Evolutionary conservation across 2,797 vertebrate genomes (phyloP), one percentile per base, ranked within the genome.

Genomic region (Eulemur rubriventer): DNA sequence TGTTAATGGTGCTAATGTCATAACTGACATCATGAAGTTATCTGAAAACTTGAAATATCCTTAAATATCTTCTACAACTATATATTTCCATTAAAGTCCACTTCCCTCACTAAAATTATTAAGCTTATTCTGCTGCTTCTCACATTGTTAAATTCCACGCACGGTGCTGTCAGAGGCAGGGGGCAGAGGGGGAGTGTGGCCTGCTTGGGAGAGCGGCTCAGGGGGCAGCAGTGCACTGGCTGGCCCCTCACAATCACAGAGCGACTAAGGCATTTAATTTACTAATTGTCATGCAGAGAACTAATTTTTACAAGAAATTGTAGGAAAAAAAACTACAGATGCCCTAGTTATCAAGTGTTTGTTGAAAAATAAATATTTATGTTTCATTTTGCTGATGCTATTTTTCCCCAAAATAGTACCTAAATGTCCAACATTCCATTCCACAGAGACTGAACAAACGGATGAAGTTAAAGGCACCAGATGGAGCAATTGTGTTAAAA

Each of bases 161-260:
- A 9, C 24, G 50, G n/a, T 3, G 20, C 2, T 10, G 20, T 35
- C 3, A 24, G 24, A 30, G 12, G 2, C 20, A n/a, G 2, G 3
- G 33, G n/a, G 18, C 12, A 48, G 24, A 48, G 24, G 73, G 4
- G 16, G 41, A 78, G 10, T 0, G 26, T 11, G 8, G 14, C 3
- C 30, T 65, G 35, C 13, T 33, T 33, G 6, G 7, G 50, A 24
- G 11, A 38, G 35, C 41, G 57, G 33, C 28, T 43, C 22, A 8
- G 30, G 30, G 7, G n/a, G 26, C 17, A 59, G 18, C 50, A 52
- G 17, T 52, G 50, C 50, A 20, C 50, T 52, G 17, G 50, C 50
- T 48, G 48, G 48, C 48, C 50, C 50, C 8, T 18, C 50, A 38
- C 4, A 69, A 41, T 0, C n/a, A 52, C 52, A 72, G 18, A 26